Conservation (phyloP, 2,888 invertebrate genomes). For the Nomada hirtipes region DNA sequence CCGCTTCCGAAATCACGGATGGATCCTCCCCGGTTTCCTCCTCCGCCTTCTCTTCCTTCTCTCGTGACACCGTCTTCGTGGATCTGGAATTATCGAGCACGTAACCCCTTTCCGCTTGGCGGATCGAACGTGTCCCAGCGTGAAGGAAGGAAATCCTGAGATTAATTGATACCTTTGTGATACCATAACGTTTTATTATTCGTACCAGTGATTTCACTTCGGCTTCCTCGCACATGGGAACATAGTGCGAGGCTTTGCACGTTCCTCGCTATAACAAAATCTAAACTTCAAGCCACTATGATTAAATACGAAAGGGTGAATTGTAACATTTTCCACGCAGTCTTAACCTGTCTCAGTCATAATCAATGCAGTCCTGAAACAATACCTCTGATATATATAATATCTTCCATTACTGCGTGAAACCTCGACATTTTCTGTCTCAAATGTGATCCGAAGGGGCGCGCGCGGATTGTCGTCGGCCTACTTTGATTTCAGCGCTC, state of each 20-base stretch:
- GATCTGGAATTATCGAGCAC: conserved; percentile 52
- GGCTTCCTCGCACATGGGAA: no score
- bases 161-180: conserved; percentile 39
- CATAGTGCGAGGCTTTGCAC: conserved; percentile 6
- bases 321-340: no score
- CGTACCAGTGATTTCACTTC: no score
- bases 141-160: conserved; percentile 34
- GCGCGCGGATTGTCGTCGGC: conserved; percentile 22
- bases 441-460: conserved; percentile 14
- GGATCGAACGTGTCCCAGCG: conserved; percentile 27
- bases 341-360: no score
- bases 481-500: conserved; percentile 43
- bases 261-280: not conserved
- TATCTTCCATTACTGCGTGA: no score
- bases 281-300: no score
- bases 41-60: conserved; percentile 34
- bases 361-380: no score
- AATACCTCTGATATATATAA: no score
- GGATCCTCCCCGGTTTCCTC: conserved; percentile 39
- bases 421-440: not conserved
- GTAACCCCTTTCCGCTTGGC: conserved; percentile 43
- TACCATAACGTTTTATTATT: conserved; percentile 15
- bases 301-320: no score
- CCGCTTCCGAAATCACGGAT: conserved; percentile 58
- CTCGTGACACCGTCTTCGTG: conserved; percentile 45